Evolutionary conservation across 2,113 vertebrate genomes (phyloP), one percentile per base, ranked within the genome.

Genomic region (Python bivittatus): DNA sequence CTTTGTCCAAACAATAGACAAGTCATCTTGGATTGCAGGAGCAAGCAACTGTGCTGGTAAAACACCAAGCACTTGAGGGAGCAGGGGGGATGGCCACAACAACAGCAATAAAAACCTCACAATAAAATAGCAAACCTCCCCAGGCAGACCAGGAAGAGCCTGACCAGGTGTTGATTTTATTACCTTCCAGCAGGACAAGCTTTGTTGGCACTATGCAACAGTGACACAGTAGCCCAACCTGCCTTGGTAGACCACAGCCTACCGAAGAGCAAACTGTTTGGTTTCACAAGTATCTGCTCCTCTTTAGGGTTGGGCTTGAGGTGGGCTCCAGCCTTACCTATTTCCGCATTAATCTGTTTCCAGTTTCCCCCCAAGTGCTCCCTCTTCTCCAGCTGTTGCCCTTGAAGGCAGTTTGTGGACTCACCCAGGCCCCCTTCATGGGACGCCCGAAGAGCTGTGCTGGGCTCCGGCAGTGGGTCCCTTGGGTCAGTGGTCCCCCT

Each of bases 201-300:
- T 88, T 22, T 38, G 3, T 15, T 61, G 79, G n/a, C 68, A 54
- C 33, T 27, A 1, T 29, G 22, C 23, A 27, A 92, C 91, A 48
- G 6, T 86, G 87, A 90, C 72, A 58, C 27, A 4, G 86, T 85
- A 92, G 89, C 92, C 6, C 94, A 90, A 93, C 93, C 93, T 95
- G 84, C 92, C 4, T 29, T 0, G 1, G 11, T 93, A n/a, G 86
- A 64, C 52, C n/a, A 15, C 25, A 90, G 42, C 38, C 9, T 22
- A 1, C 33, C 17, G 12, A 13, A 12, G 33, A 61, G 33, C 8
- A 22, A 84, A 12, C 44, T 44, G 53, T 5, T 33, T 17, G 22
- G 3, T 6, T 91, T 25, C 11, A 1, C 29, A 22, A 8, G 4
- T 52, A 1, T 27, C 11, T 33, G 29, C 11, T 10, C 38, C 25